Conservation (phyloP, 2,797 vertebrate genomes). For the Trematomus bernacchii region DNA sequence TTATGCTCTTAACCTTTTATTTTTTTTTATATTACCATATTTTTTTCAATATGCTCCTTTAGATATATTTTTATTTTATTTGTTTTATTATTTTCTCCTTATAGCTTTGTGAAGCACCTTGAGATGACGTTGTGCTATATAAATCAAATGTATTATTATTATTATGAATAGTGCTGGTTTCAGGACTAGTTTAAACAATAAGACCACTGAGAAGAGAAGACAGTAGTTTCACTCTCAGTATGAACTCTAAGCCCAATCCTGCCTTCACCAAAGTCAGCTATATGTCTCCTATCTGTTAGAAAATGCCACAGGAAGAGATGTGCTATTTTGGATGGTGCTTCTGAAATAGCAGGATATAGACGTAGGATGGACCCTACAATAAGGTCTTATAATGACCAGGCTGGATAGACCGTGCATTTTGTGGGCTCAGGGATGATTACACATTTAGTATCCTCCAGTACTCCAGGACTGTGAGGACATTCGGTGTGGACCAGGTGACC, state of each 20-base stretch:
- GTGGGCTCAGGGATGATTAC: slow-evolving; percentile 80
- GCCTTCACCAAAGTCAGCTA: slow-evolving; percentile 17
- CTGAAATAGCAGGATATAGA: slow-evolving; percentile 71
- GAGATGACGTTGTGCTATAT: too few species aligned
- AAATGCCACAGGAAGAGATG: slow-evolving; percentile 53
- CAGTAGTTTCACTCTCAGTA: slow-evolving; percentile 5
- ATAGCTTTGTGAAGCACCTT: too few species aligned
- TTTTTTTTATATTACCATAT: too few species aligned
- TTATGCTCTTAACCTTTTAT: too few species aligned
- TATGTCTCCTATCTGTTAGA: slow-evolving; percentile 41
- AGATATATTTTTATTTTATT: too few species aligned
- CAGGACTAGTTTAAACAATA: not conserved
- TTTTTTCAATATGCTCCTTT: too few species aligned
- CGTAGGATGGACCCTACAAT: slow-evolving; percentile 67
- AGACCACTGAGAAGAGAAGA: not conserved
- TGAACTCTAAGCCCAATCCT: slow-evolving; percentile 37
- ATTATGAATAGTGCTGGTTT: not conserved
- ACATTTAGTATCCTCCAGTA: slow-evolving; percentile 78
- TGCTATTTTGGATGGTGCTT: slow-evolving; percentile 52
- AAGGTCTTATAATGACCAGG: slow-evolving; percentile 69
- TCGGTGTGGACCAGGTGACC: slow-evolving; percentile 75
- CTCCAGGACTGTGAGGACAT: slow-evolving; percentile 70
- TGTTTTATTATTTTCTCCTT: too few species aligned
- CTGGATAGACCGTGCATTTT: slow-evolving; percentile 65
- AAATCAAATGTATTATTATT: too few species aligned